A percentile compares a stretch with the other conserved stretches of the same genome.
Evolutionary conservation across 1,140 invertebrate genomes (phyloP).

Genomic region (Penaeus vannamei): DNA sequence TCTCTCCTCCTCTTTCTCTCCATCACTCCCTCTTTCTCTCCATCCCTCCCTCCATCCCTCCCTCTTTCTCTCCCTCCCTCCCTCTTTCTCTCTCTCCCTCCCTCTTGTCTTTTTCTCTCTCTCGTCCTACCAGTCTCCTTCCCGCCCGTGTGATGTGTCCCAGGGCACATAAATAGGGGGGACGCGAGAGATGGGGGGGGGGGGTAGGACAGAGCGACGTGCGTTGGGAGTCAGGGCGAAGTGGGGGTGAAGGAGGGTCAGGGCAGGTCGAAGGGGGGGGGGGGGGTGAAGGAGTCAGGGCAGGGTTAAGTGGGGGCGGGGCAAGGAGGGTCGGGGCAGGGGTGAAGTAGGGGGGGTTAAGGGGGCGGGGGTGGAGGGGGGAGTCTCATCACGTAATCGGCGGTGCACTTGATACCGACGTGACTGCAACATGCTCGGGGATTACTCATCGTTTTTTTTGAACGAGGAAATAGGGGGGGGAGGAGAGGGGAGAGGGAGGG

Average conservation of each 20-base stretch:
- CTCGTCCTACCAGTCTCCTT: not conserved
- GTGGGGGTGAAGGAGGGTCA: not conserved
- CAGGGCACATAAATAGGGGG: not conserved
- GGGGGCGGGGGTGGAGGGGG: too few relatives aligned
- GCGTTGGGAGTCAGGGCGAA: slow-evolving; percentile 3
- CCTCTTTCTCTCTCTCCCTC: not conserved
- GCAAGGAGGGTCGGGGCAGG: not conserved
- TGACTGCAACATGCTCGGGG: too few relatives aligned
- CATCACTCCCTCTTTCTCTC: not conserved
- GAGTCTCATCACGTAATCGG: too few relatives aligned
- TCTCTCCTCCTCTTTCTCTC: not conserved
- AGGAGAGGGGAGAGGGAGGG: not conserved
- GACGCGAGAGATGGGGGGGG: not conserved
- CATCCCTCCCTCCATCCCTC: not conserved
- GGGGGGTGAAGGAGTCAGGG: too few relatives aligned
- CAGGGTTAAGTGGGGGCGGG: not conserved
- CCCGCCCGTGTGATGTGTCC: not conserved
- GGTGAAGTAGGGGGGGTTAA: too few relatives aligned
- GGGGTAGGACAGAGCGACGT: slow-evolving; percentile 16
- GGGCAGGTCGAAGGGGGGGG: too few relatives aligned
- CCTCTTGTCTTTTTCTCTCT: not conserved
- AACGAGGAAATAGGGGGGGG: not conserved
- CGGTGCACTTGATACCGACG: too few relatives aligned
- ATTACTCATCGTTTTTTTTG: too few relatives aligned
- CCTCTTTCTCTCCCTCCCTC: not conserved